Percentiles rank a stretch among this genome's conserved stretches.
Conservation (phyloP, 2,888 invertebrate species). For the Hyles lineata region DNA sequence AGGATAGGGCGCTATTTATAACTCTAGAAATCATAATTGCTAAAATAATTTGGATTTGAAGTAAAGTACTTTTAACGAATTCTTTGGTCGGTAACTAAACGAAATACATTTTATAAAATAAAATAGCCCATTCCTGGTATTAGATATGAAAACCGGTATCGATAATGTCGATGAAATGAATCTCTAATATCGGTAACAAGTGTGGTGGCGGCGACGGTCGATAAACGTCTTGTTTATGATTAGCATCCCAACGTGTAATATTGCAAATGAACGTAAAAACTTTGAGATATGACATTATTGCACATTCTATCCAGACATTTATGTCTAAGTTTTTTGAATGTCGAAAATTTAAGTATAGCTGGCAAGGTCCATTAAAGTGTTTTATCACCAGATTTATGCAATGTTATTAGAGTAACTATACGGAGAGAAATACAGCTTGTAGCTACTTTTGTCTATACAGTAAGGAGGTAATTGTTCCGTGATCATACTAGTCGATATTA, state of each 20-base stretch:
- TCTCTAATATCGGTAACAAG: background rate
- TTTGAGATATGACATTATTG: constrained; percentile 14
- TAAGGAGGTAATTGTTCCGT: no score
- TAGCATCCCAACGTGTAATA: background rate
- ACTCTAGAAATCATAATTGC: background rate
- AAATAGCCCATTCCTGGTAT: background rate
- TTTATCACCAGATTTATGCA: no score
- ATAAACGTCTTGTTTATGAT: background rate
- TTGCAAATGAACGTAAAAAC: constrained; percentile 9
- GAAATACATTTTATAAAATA: background rate
- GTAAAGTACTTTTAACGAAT: background rate
- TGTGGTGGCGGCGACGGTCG: background rate
- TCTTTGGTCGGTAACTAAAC: constrained; percentile 1
- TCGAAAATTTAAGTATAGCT: background rate
- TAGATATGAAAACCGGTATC: background rate
- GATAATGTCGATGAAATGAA: background rate
- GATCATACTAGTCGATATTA: no score
- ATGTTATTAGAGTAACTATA: no score
- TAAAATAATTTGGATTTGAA: background rate
- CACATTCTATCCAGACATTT: background rate
- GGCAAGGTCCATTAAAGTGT: no score
- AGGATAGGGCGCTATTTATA: background rate
- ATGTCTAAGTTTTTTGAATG: background rate
- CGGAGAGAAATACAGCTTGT: no score
- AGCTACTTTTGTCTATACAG: no score